Evolutionary conservation across 2,113 vertebrate genomes (phyloP).

Genomic region (Prietella phreatophila): DNA sequence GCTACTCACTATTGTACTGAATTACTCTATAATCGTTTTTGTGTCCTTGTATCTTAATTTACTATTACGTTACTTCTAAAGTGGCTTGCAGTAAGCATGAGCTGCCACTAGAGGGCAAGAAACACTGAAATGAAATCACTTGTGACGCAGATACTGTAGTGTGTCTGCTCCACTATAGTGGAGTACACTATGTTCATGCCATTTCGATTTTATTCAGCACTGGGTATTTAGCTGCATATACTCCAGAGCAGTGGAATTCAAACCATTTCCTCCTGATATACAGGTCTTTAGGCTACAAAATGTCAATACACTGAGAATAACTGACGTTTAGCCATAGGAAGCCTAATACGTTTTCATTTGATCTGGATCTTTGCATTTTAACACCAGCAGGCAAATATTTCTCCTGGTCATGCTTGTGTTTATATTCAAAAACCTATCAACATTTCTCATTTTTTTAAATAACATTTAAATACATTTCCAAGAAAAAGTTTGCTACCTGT

Average conservation of each 20-base stretch:
- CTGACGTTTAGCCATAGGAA: not conserved
- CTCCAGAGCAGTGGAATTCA: not conserved
- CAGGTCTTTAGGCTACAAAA: not conserved
- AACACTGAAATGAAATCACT: not conserved
- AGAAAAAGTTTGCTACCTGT: not conserved
- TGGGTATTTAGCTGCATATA: not conserved
- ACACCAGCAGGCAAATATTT: not conserved
- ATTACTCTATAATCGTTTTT: not conserved
- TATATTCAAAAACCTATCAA: not conserved
- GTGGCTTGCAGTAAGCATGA: not conserved
- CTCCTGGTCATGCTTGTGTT: not conserved
- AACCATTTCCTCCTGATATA: not conserved
- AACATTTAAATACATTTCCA: not conserved
- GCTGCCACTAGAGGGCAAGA: slow-evolving; percentile 7
- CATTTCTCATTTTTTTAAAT: not conserved
- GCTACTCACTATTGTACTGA: not conserved
- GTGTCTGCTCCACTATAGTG: not conserved
- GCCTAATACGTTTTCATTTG: not conserved
- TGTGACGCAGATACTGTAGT: not conserved
- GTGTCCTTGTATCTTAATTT: not conserved
- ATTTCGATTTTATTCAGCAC: not conserved
- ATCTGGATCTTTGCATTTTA: not conserved
- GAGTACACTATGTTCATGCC: not conserved
- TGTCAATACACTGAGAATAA: not conserved
- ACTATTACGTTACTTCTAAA: not conserved